These are phyloP conservation scores for Machaerirhynchus nigripectus DNA, from an alignment of 2,113 vertebrate genomes.

Conservation along the genomic window DNA sequence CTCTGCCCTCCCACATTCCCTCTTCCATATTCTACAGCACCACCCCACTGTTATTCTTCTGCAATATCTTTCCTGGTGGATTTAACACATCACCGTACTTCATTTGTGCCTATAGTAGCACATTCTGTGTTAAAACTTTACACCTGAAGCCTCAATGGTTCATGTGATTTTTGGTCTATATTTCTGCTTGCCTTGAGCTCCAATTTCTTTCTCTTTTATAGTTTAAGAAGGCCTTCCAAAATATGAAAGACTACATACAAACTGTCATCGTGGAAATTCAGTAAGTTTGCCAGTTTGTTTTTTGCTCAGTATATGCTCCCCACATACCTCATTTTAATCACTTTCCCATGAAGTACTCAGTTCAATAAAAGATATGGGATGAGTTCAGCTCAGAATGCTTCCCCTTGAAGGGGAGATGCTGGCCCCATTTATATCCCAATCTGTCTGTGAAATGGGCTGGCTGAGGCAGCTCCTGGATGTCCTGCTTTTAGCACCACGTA, in stretches of 20 bases:
- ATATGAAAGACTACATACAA: accelerated
- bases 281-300: slow-evolving; percentile 44
- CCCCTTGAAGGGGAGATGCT: not conserved
- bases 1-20: not conserved
- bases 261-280: slow-evolving; percentile 29
- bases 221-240: accelerated
- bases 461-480: not conserved
- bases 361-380: not conserved
- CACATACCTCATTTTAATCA: not conserved
- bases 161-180: not conserved
- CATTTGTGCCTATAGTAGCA: not conserved
- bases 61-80: not conserved
- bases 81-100: not conserved
- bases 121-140: not conserved
- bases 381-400: not conserved
- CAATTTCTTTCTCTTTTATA: slow-evolving; percentile 34
- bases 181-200: not conserved
- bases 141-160: not conserved
- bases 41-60: not conserved
- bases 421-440: not conserved
- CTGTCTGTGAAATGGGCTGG: not conserved
- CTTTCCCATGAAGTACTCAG: not conserved
- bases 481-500: not conserved
- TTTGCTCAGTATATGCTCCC: not conserved
- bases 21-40: not conserved